Evolutionary conservation across 2,888 invertebrate species (phyloP).

Genomic region (Microdon myrmicae): DNA sequence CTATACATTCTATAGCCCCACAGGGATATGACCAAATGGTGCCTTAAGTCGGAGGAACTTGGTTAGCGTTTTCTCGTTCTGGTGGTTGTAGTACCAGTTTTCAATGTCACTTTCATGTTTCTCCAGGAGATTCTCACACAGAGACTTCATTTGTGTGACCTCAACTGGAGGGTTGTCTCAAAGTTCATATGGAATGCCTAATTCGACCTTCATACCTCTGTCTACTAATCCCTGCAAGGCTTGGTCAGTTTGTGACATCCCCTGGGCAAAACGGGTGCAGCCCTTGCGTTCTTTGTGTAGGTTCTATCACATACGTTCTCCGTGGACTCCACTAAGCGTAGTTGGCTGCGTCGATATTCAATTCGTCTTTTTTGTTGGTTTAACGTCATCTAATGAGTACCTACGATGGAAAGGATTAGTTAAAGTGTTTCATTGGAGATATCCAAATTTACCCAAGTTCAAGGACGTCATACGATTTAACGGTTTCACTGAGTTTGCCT

Average conservation of each 20-base stretch:
- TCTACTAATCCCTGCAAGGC: conserved; percentile 92
- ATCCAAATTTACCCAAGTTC: conserved; percentile 76
- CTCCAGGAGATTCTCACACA: conserved; percentile 90
- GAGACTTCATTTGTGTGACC: conserved; percentile 91
- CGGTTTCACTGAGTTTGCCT: conserved; percentile 84
- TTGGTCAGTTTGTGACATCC: conserved; percentile 96
- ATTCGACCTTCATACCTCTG: conserved; percentile 96
- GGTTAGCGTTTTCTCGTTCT: conserved; percentile 76
- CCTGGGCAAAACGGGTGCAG: conserved; percentile 94
- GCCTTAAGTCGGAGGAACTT: conserved; percentile 86
- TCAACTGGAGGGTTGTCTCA: conserved; percentile 98
- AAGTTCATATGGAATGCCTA: conserved; percentile 95
- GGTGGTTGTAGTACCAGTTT: conserved; percentile 90
- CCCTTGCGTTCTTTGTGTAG: conserved; percentile 94
- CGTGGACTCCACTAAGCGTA: conserved; percentile 88
- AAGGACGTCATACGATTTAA: conserved; percentile 87
- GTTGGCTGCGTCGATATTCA: conserved; percentile 87
- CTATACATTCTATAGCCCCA: too few species aligned
- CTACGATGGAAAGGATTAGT: too few species aligned
- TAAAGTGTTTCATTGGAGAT: too few species aligned
- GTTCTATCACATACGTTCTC: conserved; percentile 93
- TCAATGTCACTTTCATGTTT: conserved; percentile 87
- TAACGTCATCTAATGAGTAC: conserved; percentile 86
- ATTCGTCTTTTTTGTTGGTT: conserved; percentile 86
- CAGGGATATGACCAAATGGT: too few species aligned